Evolutionary conservation across 2,797 vertebrate genomes (phyloP).

Genomic region (Phoebastria nigripes): DNA sequence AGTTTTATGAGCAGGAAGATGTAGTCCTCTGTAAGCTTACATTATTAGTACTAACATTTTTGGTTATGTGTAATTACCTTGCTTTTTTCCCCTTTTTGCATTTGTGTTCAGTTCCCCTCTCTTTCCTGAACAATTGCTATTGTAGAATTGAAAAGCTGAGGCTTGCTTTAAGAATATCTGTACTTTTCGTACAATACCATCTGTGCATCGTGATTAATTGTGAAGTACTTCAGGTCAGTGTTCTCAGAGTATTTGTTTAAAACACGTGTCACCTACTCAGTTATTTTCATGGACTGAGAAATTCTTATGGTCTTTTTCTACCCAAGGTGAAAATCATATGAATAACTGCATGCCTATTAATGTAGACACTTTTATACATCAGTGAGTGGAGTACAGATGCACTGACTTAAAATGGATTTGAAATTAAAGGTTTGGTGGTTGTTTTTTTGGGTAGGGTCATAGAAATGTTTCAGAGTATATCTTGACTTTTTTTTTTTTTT

Average conservation of each 20-base stretch:
- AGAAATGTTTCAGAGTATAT: neutral
- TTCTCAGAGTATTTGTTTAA: neutral
- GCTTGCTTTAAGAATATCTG: neutral
- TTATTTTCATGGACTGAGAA: neutral
- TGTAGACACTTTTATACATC: neutral
- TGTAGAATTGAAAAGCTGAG: neutral
- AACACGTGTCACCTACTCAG: neutral
- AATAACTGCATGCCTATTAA: slow-evolving; percentile 12
- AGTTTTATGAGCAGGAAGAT: neutral
- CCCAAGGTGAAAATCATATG: neutral
- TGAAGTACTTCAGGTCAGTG: neutral
- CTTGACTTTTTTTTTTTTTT: neutral
- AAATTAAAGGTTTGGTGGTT: neutral
- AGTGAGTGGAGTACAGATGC: neutral
- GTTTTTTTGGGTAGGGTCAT: neutral
- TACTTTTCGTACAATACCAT: neutral
- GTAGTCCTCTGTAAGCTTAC: neutral
- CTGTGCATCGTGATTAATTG: neutral
- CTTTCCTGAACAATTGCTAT: neutral
- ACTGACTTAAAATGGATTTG: neutral
- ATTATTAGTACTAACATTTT: neutral
- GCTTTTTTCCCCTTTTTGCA: neutral
- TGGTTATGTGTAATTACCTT: neutral
- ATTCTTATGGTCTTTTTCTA: neutral
- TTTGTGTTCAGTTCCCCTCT: neutral